These are phyloP conservation scores for Thymelicus lineola DNA, from an alignment of 2,888 invertebrate species.

Conservation along the genomic window DNA sequence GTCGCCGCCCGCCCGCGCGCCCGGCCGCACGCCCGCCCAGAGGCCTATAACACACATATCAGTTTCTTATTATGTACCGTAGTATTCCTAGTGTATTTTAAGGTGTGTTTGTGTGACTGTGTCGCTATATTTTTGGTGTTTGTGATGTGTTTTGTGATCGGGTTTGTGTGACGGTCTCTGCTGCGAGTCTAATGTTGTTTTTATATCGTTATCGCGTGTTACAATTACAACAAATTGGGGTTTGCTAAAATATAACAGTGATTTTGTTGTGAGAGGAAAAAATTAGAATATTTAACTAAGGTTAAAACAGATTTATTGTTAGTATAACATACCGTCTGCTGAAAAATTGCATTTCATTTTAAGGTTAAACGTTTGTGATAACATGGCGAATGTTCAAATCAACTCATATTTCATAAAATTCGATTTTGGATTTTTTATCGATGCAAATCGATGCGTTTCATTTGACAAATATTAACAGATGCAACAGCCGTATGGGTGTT, in stretches of 20 bases:
- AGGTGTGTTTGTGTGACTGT: slow-evolving; percentile 44
- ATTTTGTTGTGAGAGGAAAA: too few relatives aligned
- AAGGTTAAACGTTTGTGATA: too few relatives aligned
- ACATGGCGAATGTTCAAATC: too few relatives aligned
- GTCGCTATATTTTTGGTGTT: slow-evolving; percentile 3
- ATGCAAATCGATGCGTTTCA: too few relatives aligned
- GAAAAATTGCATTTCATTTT: too few relatives aligned
- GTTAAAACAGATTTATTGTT: too few relatives aligned
- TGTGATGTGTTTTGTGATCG: slow-evolving; percentile 8
- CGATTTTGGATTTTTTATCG: too few relatives aligned
- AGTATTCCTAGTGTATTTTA: slow-evolving; percentile 46
- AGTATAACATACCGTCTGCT: too few relatives aligned
- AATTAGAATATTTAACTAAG: too few relatives aligned
- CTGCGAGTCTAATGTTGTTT: neutral
- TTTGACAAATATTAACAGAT: too few relatives aligned
- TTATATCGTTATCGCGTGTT: neutral
- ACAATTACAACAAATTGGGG: neutral
- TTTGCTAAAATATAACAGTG: neutral
- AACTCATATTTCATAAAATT: too few relatives aligned
- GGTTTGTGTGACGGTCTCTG: slow-evolving; percentile 6
- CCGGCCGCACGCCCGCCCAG: slow-evolving; percentile 48
- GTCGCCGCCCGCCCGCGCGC: slow-evolving; percentile 68
- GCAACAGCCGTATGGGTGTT: too few relatives aligned
- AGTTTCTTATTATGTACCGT: slow-evolving; percentile 45
- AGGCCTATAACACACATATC: slow-evolving; percentile 78